Evolutionary conservation across 2,113 vertebrate species (phyloP).

Genomic region (Sakesphorus luctuosus): DNA sequence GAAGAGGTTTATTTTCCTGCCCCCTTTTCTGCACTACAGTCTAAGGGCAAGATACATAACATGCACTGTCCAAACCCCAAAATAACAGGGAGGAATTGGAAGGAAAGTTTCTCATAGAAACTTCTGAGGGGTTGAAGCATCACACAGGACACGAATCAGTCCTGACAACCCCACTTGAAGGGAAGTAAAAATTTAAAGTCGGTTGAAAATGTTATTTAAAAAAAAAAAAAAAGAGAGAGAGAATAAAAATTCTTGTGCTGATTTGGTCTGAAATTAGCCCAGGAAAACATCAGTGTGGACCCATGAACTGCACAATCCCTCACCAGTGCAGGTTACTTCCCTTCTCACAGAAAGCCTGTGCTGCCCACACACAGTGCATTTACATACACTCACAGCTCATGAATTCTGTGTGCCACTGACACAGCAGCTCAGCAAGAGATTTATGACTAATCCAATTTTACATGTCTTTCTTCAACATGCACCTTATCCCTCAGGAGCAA

Average conservation of each 20-base stretch:
- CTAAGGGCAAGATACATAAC: accelerated
- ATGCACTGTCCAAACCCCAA: not conserved
- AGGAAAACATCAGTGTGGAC: not conserved
- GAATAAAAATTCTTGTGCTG: not conserved
- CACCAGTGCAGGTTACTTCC: not conserved
- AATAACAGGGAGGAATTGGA: not conserved
- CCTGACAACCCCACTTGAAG: not conserved
- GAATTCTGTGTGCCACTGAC: not conserved
- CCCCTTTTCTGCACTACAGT: not conserved
- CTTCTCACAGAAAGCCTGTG: not conserved
- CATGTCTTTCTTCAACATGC: not conserved
- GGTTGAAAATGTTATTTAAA: not conserved
- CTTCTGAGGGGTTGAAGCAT: not conserved
- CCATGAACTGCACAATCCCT: not conserved
- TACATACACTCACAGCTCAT: not conserved
- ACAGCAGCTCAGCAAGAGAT: constrained; percentile 40
- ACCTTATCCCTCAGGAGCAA: not conserved
- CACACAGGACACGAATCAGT: not conserved
- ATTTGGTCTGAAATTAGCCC: not conserved
- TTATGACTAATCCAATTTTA: constrained; percentile 43
- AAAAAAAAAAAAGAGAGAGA: not conserved
- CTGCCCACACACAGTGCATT: not conserved
- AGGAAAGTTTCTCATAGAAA: not conserved
- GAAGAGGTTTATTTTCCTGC: not conserved
- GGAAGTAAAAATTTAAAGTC: not conserved